These are phyloP conservation scores for Aurelia aurita complex sp. Pacific DNA, from an alignment of 30 jellyfish, hydroid and myxozoan genomes.

Conservation along the genomic window DNA sequence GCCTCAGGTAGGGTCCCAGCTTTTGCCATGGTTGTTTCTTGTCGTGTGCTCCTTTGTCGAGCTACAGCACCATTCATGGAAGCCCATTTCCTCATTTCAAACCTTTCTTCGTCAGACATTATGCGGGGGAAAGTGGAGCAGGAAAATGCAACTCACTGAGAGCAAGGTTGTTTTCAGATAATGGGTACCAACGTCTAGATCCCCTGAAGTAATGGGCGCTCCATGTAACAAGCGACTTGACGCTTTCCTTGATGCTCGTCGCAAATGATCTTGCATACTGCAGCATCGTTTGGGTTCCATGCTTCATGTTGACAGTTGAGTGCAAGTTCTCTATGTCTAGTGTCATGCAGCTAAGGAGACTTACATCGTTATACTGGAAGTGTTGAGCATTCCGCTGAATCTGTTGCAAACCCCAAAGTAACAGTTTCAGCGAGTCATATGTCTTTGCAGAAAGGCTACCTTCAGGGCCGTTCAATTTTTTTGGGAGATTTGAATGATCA, in stretches of 20 bases:
- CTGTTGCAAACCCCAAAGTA: conserved; percentile 21
- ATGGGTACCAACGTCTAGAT: background rate
- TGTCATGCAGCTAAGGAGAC: conserved; percentile 12
- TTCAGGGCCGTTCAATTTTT: conserved; percentile 39
- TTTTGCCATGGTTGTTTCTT: conserved; percentile 41
- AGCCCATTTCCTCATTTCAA: conserved; percentile 34
- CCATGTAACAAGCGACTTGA: conserved; percentile 21
- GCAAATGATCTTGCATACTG: conserved; percentile 20
- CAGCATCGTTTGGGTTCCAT: background rate
- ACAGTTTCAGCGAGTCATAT: background rate
- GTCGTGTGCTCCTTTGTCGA: conserved; percentile 20
- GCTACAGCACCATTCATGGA: conserved; percentile 14
- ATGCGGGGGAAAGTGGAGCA: too few species aligned
- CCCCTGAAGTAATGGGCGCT: conserved; percentile 16
- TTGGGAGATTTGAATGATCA: conserved; percentile 5
- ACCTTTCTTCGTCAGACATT: background rate
- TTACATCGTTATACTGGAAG: background rate
- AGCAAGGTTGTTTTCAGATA: background rate
- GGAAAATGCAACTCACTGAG: background rate
- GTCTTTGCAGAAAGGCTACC: conserved; percentile 42
- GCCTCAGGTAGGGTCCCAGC: conserved; percentile 50
- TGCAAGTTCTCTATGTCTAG: conserved; percentile 19
- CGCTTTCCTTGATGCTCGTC: conserved; percentile 7
- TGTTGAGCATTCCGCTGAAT: background rate
- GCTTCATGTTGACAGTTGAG: conserved; percentile 6